These are phyloP conservation scores for Zhuqinia jingwanae DNA, from an alignment of 2,888 invertebrate species.

Conservation along the genomic window DNA sequence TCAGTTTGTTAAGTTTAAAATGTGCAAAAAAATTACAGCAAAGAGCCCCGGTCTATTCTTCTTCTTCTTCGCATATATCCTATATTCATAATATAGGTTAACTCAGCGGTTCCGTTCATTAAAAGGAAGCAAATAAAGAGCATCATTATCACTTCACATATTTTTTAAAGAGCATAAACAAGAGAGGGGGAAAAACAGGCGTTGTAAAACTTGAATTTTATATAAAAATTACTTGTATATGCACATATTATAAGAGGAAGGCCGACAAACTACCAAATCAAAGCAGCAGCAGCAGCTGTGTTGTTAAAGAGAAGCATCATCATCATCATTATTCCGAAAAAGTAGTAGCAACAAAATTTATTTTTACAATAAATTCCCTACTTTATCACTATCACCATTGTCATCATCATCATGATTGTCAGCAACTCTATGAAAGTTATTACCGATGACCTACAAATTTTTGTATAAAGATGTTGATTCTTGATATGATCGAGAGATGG, in stretches of 20 bases:
- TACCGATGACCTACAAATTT: slow-evolving; percentile 60
- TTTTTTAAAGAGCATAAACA: background rate
- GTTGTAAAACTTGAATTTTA: slow-evolving; percentile 5
- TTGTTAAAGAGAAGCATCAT: too few relatives aligned
- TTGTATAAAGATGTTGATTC: slow-evolving; percentile 33
- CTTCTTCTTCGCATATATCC: too few relatives aligned
- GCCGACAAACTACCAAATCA: background rate
- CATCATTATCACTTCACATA: background rate
- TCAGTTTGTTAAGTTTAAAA: background rate
- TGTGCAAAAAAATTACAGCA: too few relatives aligned
- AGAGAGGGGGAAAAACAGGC: background rate
- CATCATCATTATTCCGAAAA: slow-evolving; percentile 17
- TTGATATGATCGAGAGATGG: slow-evolving; percentile 11
- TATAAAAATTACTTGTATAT: slow-evolving; percentile 1
- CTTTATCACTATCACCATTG: background rate
- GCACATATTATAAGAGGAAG: too few relatives aligned
- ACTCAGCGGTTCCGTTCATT: slow-evolving; percentile 20
- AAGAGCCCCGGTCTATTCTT: too few relatives aligned
- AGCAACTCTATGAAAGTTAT: slow-evolving; percentile 45
- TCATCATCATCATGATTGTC: slow-evolving; percentile 1
- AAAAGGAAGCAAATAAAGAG: slow-evolving; percentile 27
- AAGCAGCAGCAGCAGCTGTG: too few relatives aligned
- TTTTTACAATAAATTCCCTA: slow-evolving; percentile 18
- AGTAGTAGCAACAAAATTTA: slow-evolving; percentile 23
- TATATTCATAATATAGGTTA: background rate